Base-by-base conservation (phyloP, 2,113 vertebrate genomes). In the Heterochromis multidens region DNA sequence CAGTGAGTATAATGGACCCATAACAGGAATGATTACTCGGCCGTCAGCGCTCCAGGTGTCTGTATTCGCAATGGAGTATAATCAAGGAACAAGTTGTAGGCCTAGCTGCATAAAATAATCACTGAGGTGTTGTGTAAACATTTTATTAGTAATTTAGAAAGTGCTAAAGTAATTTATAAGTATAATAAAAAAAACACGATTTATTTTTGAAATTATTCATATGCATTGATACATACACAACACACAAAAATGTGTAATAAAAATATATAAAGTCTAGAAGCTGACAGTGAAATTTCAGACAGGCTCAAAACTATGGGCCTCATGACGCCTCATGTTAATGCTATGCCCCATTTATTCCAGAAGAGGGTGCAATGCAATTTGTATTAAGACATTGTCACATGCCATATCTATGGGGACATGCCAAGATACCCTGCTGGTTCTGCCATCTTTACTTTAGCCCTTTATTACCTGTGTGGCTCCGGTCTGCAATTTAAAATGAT, bases 311-410 rank as follows among this genome's bases (percentile, higher is more conserved):
- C 35, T 27, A 1, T 27, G 14, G 5, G 60, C 17, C 3, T 65
- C 16, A 21, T 10, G 3, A 11, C 2, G 14, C 35, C n/a, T 9
- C 4, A 2, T 49, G 17, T 23, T 14, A 16, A 67, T 5, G 1
- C 16, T 86, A 67, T 88, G 6, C 80, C 70, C 17, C 25, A 35
- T 84, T 85, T 82, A 13, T 81, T 63, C 88, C 95, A 94, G 86
- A 85, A 96, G 95, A 94, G 93, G 95, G 94, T 87, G 93, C 92
- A 89, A 92, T 54, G 86, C n/a, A 60, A 31, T 91, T 85, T 90
- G 19, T 52, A n/a, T 67, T 33, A 14, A 16, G n/a, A 62, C 43
- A 46, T 10, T 59, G 5, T n/a, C 10, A 60, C 10, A 6, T 33
- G 40, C 49, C 56, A 56, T 54, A 31, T 74, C 17, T 74, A 31